phyloP scores from a whole-genome alignment of 1,140 invertebrate species.

The Macrosteles quadrilineatus region DNA sequence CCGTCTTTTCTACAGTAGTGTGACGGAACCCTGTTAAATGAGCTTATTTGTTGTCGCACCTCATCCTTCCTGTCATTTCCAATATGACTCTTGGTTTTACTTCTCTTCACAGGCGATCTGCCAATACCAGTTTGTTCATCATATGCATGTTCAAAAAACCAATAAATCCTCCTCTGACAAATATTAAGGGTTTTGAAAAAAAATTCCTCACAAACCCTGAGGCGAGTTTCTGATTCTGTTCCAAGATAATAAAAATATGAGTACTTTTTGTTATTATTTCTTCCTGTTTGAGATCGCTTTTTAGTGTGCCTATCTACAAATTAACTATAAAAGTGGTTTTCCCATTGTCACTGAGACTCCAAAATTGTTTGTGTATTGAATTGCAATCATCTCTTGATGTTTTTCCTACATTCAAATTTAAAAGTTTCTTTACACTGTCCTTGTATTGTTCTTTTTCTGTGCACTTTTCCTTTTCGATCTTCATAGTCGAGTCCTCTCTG shows the following conservation, averaged over 20 bases:
- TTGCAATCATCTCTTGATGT: neutral
- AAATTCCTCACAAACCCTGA: neutral
- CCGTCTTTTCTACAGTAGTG: slow-evolving; percentile 8
- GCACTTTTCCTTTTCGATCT: slow-evolving; percentile 1
- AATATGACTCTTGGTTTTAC: neutral
- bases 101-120: neutral
- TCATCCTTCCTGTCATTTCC: neutral
- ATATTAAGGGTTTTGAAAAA: slow-evolving; percentile 11
- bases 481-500: neutral
- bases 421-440: neutral
- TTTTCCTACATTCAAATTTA: neutral
- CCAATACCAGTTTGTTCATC: neutral
- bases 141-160: slow-evolving; percentile 1
- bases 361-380: neutral
- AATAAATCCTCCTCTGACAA: neutral
- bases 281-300: neutral
- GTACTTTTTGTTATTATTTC: neutral
- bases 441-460: neutral
- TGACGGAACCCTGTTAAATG: neutral
- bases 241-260: neutral
- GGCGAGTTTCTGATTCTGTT: neutral
- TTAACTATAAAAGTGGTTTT: slow-evolving; percentile 11
- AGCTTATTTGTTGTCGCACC: neutral
- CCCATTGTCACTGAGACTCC: neutral
- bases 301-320: neutral